These are phyloP conservation scores for Andrena bucephala DNA, from an alignment of 2,888 invertebrate genomes.

Conservation along the genomic window DNA sequence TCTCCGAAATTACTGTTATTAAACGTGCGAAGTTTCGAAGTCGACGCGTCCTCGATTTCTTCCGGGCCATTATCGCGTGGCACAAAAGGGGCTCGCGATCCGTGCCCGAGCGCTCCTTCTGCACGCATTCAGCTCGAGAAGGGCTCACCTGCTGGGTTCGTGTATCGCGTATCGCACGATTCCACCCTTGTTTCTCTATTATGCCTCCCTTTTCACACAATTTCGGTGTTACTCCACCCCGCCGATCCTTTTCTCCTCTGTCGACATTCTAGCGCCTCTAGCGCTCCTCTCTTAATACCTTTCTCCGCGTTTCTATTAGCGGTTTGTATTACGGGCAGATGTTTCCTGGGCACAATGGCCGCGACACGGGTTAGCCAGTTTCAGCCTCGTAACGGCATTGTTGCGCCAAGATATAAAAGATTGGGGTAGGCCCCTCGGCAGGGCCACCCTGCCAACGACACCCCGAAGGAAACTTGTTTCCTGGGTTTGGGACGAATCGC, in stretches of 20 bases:
- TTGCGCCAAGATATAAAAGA: constrained; percentile 79
- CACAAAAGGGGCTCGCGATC: constrained; percentile 12
- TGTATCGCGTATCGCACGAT: constrained; percentile 60
- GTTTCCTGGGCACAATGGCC: constrained; percentile 79
- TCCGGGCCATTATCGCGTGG: not conserved
- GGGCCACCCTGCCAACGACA: constrained; percentile 48
- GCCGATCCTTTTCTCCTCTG: constrained; percentile 34
- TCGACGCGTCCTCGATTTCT: constrained; percentile 1
- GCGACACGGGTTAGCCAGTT: constrained; percentile 78
- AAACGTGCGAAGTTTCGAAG: not conserved
- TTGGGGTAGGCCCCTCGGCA: constrained; percentile 73
- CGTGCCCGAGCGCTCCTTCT: not conserved
- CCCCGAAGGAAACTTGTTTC: constrained; percentile 53
- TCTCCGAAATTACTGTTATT: not conserved
- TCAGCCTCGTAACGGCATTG: constrained; percentile 78
- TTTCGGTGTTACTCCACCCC: constrained; percentile 56
- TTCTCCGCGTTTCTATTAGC: constrained; percentile 82
- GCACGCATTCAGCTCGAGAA: not conserved
- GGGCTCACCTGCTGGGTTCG: constrained; percentile 20
- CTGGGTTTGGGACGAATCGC: constrained; percentile 28
- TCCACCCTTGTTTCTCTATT: constrained; percentile 70
- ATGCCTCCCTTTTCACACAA: constrained; percentile 65
- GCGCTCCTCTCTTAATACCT: constrained; percentile 54
- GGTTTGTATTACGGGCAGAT: constrained; percentile 84
- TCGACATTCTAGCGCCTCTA: constrained; percentile 28